Percentiles rank a stretch among this genome's conserved stretches.
Evolutionary conservation across 2,888 invertebrate species (phyloP).

Genomic region (Zaprionus lineosus): DNA sequence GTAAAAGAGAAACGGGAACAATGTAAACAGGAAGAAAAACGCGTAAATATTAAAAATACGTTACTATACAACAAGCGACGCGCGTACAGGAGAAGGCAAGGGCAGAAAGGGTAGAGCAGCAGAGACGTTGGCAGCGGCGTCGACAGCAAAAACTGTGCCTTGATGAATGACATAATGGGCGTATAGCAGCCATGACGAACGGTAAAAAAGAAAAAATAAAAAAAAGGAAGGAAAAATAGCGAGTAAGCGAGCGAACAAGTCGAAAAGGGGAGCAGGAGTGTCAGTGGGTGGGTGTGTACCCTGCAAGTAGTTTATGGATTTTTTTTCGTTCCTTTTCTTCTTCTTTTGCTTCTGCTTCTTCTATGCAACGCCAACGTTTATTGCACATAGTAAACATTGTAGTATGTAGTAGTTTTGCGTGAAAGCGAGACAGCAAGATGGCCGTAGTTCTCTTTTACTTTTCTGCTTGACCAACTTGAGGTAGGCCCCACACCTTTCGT

Average conservation of each 20-base stretch:
- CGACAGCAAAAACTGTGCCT: slow-evolving; percentile 28
- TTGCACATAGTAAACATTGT: slow-evolving; percentile 74
- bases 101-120: slow-evolving; percentile 29
- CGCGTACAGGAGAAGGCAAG: slow-evolving; percentile 26
- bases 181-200: slow-evolving; percentile 41
- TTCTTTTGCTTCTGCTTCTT: neutral
- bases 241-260: neutral
- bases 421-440: slow-evolving; percentile 30
- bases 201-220: neutral
- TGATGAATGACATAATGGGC: slow-evolving; percentile 74
- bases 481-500: neutral
- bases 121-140: slow-evolving; percentile 16
- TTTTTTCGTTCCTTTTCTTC: slow-evolving; percentile 32
- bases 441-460: slow-evolving; percentile 11
- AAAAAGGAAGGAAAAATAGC: neutral
- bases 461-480: slow-evolving; percentile 42
- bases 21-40: slow-evolving; percentile 61
- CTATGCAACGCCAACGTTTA: slow-evolving; percentile 33
- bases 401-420: slow-evolving; percentile 63
- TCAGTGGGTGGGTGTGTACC: slow-evolving; percentile 2
- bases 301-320: slow-evolving; percentile 73
- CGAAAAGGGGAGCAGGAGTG: slow-evolving; percentile 12
- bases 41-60: slow-evolving; percentile 60
- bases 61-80: slow-evolving; percentile 45
- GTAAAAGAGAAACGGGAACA: slow-evolving; percentile 11